Evolutionary conservation across 2,113 vertebrate genomes (phyloP).

Genomic region (Sprattus sprattus): DNA sequence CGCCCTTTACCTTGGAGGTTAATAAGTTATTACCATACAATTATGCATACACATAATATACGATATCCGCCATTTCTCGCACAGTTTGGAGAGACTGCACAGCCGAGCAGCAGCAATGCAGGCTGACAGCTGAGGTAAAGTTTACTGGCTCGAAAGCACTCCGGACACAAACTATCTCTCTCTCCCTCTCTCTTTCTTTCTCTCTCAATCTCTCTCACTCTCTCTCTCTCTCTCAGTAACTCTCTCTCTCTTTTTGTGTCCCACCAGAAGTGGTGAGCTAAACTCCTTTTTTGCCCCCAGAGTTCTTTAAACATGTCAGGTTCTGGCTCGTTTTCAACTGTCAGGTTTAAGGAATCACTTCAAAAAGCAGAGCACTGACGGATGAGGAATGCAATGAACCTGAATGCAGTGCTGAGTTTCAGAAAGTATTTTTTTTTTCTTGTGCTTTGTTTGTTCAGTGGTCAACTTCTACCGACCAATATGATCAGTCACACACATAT

Average conservation of each 20-base stretch:
- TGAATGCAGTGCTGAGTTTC: neutral
- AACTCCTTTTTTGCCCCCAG: neutral
- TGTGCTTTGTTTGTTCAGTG: neutral
- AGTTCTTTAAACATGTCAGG: neutral
- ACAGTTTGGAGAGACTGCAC: slow-evolving; percentile 29
- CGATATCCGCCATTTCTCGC: slow-evolving; percentile 39
- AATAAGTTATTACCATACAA: slow-evolving; percentile 69
- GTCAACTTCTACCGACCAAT: neutral
- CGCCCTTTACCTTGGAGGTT: slow-evolving; percentile 65
- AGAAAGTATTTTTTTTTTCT: neutral
- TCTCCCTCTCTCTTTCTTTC: neutral
- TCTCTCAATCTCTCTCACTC: neutral
- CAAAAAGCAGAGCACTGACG: neutral
- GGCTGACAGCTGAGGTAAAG: slow-evolving; percentile 10
- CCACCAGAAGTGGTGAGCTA: neutral
- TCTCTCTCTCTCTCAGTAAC: neutral
- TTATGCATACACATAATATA: slow-evolving; percentile 55
- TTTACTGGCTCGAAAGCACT: slow-evolving; percentile 23
- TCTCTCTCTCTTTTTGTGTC: neutral
- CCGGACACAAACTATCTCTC: neutral
- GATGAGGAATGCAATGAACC: neutral
- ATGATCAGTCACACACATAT: neutral
- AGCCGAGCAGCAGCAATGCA: slow-evolving; percentile 46
- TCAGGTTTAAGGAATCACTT: neutral
- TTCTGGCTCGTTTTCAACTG: neutral